These are phyloP conservation scores for Apantesis nais DNA, from an alignment of 2,888 invertebrate species.

Conservation along the genomic window DNA sequence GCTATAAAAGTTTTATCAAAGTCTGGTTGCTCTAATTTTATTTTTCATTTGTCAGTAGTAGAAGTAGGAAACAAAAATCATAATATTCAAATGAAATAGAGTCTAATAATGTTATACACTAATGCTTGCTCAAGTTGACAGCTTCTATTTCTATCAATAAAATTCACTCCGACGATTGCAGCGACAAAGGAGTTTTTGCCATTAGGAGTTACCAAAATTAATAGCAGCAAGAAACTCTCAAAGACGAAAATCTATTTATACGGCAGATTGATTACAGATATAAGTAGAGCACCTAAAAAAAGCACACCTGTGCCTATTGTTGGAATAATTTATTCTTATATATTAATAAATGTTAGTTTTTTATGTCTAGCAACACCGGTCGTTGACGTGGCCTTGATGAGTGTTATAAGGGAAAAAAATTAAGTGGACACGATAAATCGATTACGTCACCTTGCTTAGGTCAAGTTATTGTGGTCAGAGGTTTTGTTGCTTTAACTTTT, in stretches of 20 bases:
- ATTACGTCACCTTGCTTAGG: slow-evolving; percentile 58
- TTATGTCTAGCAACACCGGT: slow-evolving; percentile 62
- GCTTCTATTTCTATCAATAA: not conserved
- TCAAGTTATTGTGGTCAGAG: slow-evolving; percentile 23
- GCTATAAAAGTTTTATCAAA: not conserved
- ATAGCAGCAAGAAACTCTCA: slow-evolving; percentile 26
- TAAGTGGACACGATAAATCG: slow-evolving; percentile 61
- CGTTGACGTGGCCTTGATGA: slow-evolving; percentile 67
- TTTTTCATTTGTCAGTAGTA: not conserved
- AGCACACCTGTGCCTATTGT: slow-evolving; percentile 54
- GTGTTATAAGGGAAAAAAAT: slow-evolving; percentile 65
- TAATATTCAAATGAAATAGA: not conserved
- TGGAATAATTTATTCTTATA: slow-evolving; percentile 47
- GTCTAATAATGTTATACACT: not conserved
- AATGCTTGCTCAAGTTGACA: not conserved
- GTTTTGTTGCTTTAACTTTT: slow-evolving; percentile 25
- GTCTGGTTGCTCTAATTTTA: not conserved
- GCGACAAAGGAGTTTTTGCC: slow-evolving; percentile 8
- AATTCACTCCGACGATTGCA: not conserved
- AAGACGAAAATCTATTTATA: slow-evolving; percentile 37
- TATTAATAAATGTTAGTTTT: slow-evolving; percentile 60
- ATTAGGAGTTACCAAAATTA: slow-evolving; percentile 30
- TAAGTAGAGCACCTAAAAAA: slow-evolving; percentile 48
- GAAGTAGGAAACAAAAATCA: not conserved
- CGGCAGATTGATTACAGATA: slow-evolving; percentile 52